Base-by-base conservation (phyloP, 2,113 vertebrate species). In the Sylvilagus bachmani region DNA sequence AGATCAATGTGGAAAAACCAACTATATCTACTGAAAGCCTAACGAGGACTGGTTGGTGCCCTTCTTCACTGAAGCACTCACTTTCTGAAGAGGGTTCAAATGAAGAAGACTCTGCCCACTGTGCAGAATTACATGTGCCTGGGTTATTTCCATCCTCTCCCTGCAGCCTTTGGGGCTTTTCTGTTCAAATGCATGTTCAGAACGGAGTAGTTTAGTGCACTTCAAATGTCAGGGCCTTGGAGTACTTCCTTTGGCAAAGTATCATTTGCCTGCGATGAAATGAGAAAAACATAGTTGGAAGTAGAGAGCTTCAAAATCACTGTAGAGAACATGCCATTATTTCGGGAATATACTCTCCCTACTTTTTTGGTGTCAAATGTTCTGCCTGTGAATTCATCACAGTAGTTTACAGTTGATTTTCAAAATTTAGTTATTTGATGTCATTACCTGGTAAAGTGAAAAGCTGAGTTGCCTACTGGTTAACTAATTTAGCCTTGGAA, bases 401-500 rank as follows among this genome's bases (percentile, higher is more conserved):
- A 27, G 53, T 71, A 79, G 29, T 29, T 88, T 85, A 71, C 66
- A 87, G 31, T 61, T 86, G 22, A 51, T 93, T 71, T 89, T 71
- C 21, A 66, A 38, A 31, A 33, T 69, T 55, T 85, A 33, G 73
- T 91, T 55, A 77, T 69, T 90, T 66, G 78, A 24, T 83, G 10
- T 61, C 27, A 53, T 94, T 75, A 86, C 29, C 64, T 91, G 66
- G 33, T 19, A 86, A 94, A 70, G 53, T 61, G 22, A 93, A 94
- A 96, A 73, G 53, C 17, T 55, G 92, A 49, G 3, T 62, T n/a
- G 4, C 11, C 10, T 13, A 69, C 14, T 89, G 44, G 51, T 78
- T 75, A 75, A 79, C 77, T 69, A 61, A 89, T 89, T 95, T 83
- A 66, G 14, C 91, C 93, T 91, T 74, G 49, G 49, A 95, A 33